Evolutionary conservation across 2,113 vertebrate species (phyloP).

Genomic region (Hemiprocne comata): DNA sequence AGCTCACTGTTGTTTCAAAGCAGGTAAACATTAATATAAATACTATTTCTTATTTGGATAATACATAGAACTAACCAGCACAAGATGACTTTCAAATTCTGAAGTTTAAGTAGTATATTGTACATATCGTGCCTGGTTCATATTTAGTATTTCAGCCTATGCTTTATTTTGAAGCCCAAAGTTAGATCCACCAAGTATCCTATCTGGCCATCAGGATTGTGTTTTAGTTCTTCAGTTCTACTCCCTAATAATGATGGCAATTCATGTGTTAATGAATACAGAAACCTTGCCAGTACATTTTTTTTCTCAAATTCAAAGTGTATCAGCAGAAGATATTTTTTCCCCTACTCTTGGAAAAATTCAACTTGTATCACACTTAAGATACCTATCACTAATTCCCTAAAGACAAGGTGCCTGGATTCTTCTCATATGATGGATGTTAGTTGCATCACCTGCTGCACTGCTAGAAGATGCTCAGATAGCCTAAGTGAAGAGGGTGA

Average conservation of each 20-base stretch:
- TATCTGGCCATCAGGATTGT: neutral
- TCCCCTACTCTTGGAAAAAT: neutral
- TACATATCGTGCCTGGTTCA: neutral
- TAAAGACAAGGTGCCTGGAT: neutral
- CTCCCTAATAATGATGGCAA: neutral
- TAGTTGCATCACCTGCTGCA: constrained; percentile 23
- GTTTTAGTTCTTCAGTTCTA: neutral
- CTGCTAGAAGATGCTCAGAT: constrained; percentile 4
- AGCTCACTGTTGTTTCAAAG: neutral
- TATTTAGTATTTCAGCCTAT: neutral
- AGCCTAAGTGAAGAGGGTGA: neutral
- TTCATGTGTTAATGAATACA: neutral
- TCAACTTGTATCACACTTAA: neutral
- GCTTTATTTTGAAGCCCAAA: neutral
- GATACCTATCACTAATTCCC: neutral
- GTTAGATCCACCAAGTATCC: neutral
- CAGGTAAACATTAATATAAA: neutral
- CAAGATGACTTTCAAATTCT: neutral
- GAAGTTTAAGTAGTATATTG: neutral
- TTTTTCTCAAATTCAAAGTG: neutral
- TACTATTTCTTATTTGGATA: neutral
- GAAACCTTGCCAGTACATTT: neutral
- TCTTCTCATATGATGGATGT: constrained; percentile 6
- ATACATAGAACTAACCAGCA: neutral
- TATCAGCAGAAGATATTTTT: neutral